These are phyloP conservation scores for Pterostichus niger DNA, from an alignment of 2,888 invertebrate species.

Conservation along the genomic window DNA sequence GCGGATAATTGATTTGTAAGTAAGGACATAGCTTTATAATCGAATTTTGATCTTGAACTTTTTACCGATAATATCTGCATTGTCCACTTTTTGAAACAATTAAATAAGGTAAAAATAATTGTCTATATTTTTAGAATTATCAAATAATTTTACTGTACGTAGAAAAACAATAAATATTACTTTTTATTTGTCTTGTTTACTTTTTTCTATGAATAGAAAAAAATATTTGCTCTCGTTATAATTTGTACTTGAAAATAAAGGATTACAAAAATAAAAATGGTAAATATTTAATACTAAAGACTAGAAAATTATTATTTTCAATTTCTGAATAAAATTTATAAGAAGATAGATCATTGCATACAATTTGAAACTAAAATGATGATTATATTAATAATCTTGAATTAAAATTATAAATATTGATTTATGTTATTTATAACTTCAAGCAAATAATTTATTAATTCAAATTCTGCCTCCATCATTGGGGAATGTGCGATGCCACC, in stretches of 20 bases:
- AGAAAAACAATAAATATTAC: background rate
- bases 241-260: too few relatives aligned
- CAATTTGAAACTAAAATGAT: background rate
- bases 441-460: conserved; percentile 59
- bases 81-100: background rate
- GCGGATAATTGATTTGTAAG: background rate
- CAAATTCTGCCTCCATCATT: conserved; percentile 48
- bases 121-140: conserved; percentile 7
- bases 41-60: background rate
- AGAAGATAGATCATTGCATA: background rate
- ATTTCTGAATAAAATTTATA: too few relatives aligned
- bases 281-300: too few relatives aligned
- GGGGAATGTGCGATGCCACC: conserved; percentile 34
- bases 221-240: too few relatives aligned
- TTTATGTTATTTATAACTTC: conserved; percentile 51
- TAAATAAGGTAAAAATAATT: background rate
- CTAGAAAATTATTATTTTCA: too few relatives aligned
- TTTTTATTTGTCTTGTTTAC: background rate
- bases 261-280: too few relatives aligned
- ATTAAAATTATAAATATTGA: conserved; percentile 45
- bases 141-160: background rate
- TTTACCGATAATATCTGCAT: background rate
- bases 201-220: too few relatives aligned
- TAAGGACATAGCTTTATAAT: conserved; percentile 12
- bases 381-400: background rate